Evolutionary conservation across 1,140 invertebrate genomes (phyloP).

Genomic region (Agraylea sexmaculata): DNA sequence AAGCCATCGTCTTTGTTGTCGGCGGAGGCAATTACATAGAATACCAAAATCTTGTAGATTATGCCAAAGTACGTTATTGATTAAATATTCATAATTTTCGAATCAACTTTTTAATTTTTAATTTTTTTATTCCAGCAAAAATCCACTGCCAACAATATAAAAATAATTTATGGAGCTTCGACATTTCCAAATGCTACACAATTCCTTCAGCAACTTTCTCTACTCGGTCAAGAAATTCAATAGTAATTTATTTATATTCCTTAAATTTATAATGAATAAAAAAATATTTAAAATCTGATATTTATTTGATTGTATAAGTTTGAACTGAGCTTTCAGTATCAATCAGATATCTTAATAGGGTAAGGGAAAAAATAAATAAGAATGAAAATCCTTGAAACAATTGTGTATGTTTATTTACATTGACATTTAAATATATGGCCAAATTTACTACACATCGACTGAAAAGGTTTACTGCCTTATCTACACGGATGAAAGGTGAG

Average conservation of each 20-base stretch:
- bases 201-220: constrained; percentile 82
- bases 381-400: constrained; percentile 34
- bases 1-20: constrained; percentile 92
- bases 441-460: constrained; percentile 18
- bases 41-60: constrained; percentile 96
- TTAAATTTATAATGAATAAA: constrained; percentile 1
- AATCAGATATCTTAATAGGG: too few species aligned
- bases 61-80: constrained; percentile 57
- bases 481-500: constrained; percentile 17
- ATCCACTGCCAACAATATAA: constrained; percentile 54
- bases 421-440: constrained; percentile 42
- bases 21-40: constrained; percentile 99
- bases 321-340: too few species aligned
- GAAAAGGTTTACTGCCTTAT: constrained; percentile 19
- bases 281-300: not conserved
- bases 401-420: constrained; percentile 44
- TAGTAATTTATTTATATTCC: too few species aligned
- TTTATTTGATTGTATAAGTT: constrained; percentile 11
- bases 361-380: constrained; percentile 4
- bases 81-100: constrained; percentile 15
- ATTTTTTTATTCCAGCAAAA: constrained; percentile 46
- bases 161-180: constrained; percentile 91
- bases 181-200: constrained; percentile 85
- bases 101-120: constrained; percentile 6
- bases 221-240: constrained; percentile 59